Evolutionary conservation across 2,113 vertebrate genomes (phyloP).

Genomic region (Excalfactoria chinensis): DNA sequence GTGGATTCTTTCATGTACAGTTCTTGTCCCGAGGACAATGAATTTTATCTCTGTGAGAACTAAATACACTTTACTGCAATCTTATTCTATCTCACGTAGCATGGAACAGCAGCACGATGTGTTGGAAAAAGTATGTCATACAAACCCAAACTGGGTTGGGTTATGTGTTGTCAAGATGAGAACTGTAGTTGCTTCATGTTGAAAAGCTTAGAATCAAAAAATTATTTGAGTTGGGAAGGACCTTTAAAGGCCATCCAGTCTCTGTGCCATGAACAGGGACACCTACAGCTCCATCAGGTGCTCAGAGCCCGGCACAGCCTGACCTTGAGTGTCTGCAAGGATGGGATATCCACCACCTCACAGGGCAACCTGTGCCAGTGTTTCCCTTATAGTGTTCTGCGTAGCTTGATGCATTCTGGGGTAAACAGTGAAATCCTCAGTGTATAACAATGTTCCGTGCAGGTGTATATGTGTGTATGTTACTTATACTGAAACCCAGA

Average conservation of each 20-base stretch:
- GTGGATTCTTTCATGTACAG: not conserved
- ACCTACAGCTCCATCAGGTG: no score
- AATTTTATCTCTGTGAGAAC: not conserved
- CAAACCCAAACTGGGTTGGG: not conserved
- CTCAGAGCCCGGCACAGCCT: no score
- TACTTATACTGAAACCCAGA: not conserved
- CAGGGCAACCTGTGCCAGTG: no score
- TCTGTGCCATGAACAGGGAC: no score
- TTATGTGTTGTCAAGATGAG: not conserved
- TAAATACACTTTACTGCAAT: not conserved
- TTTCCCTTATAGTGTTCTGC: no score
- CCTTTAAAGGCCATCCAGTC: no score
- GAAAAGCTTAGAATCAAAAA: not conserved
- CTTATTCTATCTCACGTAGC: not conserved
- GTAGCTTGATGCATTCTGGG: not conserved
- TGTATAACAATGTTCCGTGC: not conserved
- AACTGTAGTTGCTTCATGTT: not conserved
- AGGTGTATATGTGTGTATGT: fast-evolving
- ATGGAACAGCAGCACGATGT: not conserved
- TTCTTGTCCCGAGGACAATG: not conserved
- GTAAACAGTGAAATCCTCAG: not conserved
- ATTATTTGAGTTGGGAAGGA: no score
- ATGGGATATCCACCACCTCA: no score
- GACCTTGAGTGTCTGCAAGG: no score
- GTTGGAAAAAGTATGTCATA: not conserved